Conservation (phyloP, 2,888 invertebrate species). For the Netelia melanura region DNA sequence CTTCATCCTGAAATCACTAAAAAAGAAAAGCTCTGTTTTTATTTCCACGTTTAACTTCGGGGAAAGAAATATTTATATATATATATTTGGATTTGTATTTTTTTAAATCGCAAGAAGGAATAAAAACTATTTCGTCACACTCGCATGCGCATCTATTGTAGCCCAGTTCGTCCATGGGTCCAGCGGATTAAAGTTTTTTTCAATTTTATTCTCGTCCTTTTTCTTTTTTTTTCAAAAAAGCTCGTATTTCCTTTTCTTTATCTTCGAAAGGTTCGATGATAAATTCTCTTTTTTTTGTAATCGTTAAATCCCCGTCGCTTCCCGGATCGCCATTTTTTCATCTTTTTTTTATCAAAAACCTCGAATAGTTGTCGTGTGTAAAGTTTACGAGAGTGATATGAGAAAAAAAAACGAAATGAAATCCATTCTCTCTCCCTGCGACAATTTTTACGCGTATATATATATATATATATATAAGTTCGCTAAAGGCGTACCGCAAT, state of each 20-base stretch:
- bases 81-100: neutral
- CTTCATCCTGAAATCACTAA: constrained; percentile 28
- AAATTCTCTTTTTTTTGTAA: neutral
- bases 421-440: constrained; percentile 1
- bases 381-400: constrained; percentile 20
- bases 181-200: constrained; percentile 6
- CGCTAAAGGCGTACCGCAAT: neutral
- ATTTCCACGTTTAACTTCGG: constrained; percentile 13
- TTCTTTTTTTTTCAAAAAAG: constrained; percentile 6
- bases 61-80: neutral
- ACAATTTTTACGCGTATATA: neutral
- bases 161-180: neutral
- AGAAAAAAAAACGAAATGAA: constrained; percentile 45
- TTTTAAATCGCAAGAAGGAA: neutral
- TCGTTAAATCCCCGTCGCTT: neutral
- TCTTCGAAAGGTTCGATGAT: constrained; percentile 19
- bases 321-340: neutral
- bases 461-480: neutral
- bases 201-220: too few relatives aligned
- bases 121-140: neutral
- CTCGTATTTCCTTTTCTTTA: constrained; percentile 21
- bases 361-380: constrained; percentile 3
- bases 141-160: constrained; percentile 21
- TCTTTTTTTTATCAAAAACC: constrained; percentile 12
- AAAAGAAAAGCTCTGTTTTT: constrained; percentile 35